Conservation (phyloP, 2,113 vertebrate species). For the Colossoma macropomum region DNA sequence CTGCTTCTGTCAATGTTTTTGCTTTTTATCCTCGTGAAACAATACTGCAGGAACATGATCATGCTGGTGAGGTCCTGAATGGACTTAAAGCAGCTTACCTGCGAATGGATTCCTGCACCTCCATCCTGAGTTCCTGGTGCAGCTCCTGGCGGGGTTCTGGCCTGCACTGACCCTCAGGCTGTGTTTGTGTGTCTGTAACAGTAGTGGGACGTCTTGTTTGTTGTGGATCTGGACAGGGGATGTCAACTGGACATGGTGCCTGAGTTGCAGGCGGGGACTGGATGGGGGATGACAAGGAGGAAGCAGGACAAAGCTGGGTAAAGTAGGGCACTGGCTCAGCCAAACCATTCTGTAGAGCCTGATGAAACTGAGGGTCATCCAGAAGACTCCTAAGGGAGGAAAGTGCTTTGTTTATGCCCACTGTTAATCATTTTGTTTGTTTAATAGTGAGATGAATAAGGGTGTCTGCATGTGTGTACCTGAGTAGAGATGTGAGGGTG, state of each 20-base stretch:
- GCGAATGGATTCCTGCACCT: slow-evolving; percentile 67
- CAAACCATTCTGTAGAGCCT: slow-evolving; percentile 64
- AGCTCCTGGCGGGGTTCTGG: slow-evolving; percentile 14
- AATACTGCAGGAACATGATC: neutral
- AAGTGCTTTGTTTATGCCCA: neutral
- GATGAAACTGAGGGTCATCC: slow-evolving; percentile 80
- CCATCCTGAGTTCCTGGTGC: slow-evolving; percentile 41
- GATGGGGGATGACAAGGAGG: slow-evolving; percentile 54
- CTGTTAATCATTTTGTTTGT: neutral
- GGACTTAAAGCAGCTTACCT: slow-evolving; percentile 65
- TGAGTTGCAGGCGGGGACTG: neutral
- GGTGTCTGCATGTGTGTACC: slow-evolving; percentile 66
- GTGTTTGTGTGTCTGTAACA: neutral
- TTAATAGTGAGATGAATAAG: neutral
- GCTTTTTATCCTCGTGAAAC: neutral
- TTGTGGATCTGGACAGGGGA: slow-evolving; percentile 21
- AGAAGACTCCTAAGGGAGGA: slow-evolving; percentile 78
- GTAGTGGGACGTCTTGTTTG: slow-evolving; percentile 13
- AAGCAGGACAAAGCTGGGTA: slow-evolving; percentile 67
- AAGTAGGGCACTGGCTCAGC: slow-evolving; percentile 80
- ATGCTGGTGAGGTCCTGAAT: neutral
- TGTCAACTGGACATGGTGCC: neutral
- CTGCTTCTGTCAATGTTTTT: too few species aligned
- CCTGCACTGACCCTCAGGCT: slow-evolving; percentile 17
- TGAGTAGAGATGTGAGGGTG: slow-evolving; percentile 77